Percentiles rank a stretch among this genome's conserved stretches.
Evolutionary conservation across 2,888 invertebrate genomes (phyloP).

Genomic region (Artemia sinica): DNA sequence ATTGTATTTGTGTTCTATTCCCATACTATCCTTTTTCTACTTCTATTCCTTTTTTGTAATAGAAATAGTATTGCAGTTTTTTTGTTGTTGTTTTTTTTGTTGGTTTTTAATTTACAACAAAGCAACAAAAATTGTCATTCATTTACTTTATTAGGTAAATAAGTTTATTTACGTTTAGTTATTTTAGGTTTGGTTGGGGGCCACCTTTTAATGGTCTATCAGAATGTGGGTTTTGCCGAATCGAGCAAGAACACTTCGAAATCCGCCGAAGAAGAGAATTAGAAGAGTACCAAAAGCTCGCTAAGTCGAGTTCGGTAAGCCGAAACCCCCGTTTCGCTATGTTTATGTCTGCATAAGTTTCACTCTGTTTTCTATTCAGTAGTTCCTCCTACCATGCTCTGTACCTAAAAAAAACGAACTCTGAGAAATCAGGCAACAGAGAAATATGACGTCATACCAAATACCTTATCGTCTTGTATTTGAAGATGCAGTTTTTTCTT

Average conservation of each 20-base stretch:
- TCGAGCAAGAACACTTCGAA: conserved; percentile 48
- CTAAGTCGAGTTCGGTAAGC: conserved; percentile 42
- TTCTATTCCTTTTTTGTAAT: too few relatives aligned
- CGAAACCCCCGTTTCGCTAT: conserved; percentile 12
- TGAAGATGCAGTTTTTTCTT: too few relatives aligned
- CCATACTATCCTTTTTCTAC: too few relatives aligned
- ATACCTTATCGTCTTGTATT: too few relatives aligned
- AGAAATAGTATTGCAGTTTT: too few relatives aligned
- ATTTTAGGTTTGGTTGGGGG: conserved; percentile 62
- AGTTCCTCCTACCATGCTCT: too few relatives aligned
- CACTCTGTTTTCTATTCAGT: too few relatives aligned
- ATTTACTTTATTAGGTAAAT: conserved; percentile 19
- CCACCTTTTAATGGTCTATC: conserved; percentile 61
- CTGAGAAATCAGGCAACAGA: too few relatives aligned
- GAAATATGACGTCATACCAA: too few relatives aligned
- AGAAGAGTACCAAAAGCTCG: conserved; percentile 50
- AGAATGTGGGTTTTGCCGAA: conserved; percentile 56
- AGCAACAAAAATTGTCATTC: conserved; percentile 17
- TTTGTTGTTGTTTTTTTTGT: conserved; percentile 28
- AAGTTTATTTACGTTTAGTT: conserved; percentile 24
- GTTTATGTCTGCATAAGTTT: not conserved
- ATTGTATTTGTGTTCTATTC: too few relatives aligned
- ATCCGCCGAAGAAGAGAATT: conserved; percentile 53
- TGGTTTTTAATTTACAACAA: not conserved
- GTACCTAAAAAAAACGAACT: too few relatives aligned